A percentile compares a stretch with the other conserved stretches of the same genome.
These are phyloP conservation scores for Atrina japonica DNA, from an alignment of 2,888 invertebrate species.

Conservation along the genomic window DNA sequence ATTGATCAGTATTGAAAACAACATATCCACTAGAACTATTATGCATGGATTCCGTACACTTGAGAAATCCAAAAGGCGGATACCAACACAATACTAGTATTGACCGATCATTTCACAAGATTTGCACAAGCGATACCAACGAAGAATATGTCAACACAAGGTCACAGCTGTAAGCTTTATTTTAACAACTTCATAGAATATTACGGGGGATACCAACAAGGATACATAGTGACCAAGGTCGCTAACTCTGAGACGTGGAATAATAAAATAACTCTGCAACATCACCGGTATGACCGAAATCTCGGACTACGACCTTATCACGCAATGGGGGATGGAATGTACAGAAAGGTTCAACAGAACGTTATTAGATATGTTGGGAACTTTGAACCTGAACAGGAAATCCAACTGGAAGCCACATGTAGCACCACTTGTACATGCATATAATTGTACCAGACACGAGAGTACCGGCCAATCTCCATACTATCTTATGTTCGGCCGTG, in stretches of 20 bases:
- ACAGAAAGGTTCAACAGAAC: slow-evolving; percentile 40
- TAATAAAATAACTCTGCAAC: slow-evolving; percentile 42
- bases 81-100: slow-evolving; percentile 20
- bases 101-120: slow-evolving; percentile 44
- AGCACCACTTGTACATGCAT: slow-evolving; percentile 31
- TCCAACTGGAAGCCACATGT: no score
- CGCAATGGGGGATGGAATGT: no score
- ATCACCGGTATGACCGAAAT: slow-evolving; percentile 40
- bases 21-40: slow-evolving; percentile 33
- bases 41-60: slow-evolving; percentile 32
- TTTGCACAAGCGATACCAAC: slow-evolving; percentile 45
- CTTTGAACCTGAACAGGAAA: slow-evolving; percentile 38
- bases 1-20: slow-evolving; percentile 20
- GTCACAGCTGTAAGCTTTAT: slow-evolving; percentile 37
- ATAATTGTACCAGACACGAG: slow-evolving; percentile 41
- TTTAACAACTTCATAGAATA: slow-evolving; percentile 37
- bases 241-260: slow-evolving; percentile 39
- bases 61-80: slow-evolving; percentile 24
- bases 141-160: slow-evolving; percentile 41
- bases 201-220: slow-evolving; percentile 43
- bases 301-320: slow-evolving; percentile 47
- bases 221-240: slow-evolving; percentile 47
- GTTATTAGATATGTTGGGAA: slow-evolving; percentile 10
- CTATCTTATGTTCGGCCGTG: slow-evolving; percentile 39
- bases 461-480: no score